Percentiles rank a stretch among this genome's conserved stretches.
Evolutionary conservation across 2,113 vertebrate genomes (phyloP).

Genomic region (Setophaga petechia): DNA sequence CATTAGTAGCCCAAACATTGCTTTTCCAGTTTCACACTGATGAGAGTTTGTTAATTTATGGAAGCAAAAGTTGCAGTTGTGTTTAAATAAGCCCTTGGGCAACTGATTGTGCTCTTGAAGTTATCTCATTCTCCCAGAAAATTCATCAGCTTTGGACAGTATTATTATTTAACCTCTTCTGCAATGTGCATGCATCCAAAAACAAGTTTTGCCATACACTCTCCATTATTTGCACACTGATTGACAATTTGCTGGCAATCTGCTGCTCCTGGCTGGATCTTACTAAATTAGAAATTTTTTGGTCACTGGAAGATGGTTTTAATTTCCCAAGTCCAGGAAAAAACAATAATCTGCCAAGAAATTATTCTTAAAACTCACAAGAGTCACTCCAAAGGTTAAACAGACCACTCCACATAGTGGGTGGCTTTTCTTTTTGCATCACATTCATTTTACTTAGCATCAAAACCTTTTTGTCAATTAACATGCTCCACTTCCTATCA

Average conservation of each 20-base stretch:
- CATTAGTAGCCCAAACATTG: neutral
- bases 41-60: neutral
- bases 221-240: neutral
- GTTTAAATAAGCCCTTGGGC: neutral
- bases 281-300: neutral
- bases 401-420: neutral
- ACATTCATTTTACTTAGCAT: neutral
- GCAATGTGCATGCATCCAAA: neutral
- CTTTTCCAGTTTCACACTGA: neutral
- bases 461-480: neutral
- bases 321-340: neutral
- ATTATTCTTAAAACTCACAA: neutral
- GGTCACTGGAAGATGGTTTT: neutral
- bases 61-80: neutral
- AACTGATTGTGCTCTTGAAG: neutral
- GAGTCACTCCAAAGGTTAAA: neutral
- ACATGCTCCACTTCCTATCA: neutral
- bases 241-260: neutral
- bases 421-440: neutral
- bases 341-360: neutral
- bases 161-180: neutral
- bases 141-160: neutral
- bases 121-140: neutral
- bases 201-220: neutral
- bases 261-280: neutral